Base-by-base conservation (phyloP, 2,113 vertebrate genomes). In the Anolis sagrei region DNA sequence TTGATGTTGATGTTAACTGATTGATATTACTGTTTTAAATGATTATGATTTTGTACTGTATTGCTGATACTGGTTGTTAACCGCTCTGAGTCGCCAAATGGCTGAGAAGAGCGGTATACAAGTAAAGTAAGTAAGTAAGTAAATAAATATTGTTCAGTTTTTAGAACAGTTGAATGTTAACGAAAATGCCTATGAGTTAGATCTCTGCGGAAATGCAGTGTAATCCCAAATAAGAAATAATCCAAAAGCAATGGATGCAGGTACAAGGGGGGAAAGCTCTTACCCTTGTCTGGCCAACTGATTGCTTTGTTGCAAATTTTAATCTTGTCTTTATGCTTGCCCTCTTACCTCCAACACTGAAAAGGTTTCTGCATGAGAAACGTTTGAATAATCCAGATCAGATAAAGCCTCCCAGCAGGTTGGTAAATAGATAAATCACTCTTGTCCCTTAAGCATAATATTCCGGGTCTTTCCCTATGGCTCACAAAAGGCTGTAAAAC, bases 351-450 rank as follows among this genome's bases (percentile, higher is more conserved):
- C 54, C 61, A 89, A 32, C 7, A 8, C 7, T 85, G 48, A 25
- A 76, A 34, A 79, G 93, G 54, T 86, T 79, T 85, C 58, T 91
- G 68, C 69, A 7, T 39, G 2, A 80, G 77, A 86, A 16, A 79
- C 75, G 82, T 91, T 39, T n/a, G 25, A 88, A 82, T 83, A 87
- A 94, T 93, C 79, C 86, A 86, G 87, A 91, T 89, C 76, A 51
- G 88, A 87, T 84, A 72, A 82, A 90, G 34, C n/a, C 92, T 73
- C 93, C 90, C 79, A 62, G 68, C 0, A 44, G 88, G 84, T 91
- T 73, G 21, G 85, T 89, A 85, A 92, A 88, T 70, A 92, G 89
- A 91, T 92, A 92, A 93, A 87, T 93, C 83, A 81, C 75, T 62
- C 16, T 1, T 0, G 8, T 89, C 91, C 86, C 89, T 94, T 89